Base-by-base conservation (phyloP, 2,888 invertebrate genomes). In the Orthosia gracilis region DNA sequence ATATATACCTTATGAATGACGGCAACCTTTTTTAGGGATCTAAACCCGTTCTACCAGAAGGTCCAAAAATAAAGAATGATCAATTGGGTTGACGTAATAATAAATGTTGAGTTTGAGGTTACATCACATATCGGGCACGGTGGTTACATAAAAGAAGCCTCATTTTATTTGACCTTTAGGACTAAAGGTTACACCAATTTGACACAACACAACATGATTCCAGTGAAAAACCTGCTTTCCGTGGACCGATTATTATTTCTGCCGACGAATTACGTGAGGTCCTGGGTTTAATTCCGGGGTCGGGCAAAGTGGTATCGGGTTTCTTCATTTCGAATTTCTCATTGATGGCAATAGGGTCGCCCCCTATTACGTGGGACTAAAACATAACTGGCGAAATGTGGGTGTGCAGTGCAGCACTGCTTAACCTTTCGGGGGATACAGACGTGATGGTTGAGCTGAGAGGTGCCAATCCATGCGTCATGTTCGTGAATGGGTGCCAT, bases 151-250 rank as follows among this genome's bases (percentile, higher is more conserved):
- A 65, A 50, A 40, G 23, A 64, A 65, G 40, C 18, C 17, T 31
- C 23, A 40, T 15, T 15, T 5, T 2, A 21, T 15, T 50, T 45
- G 21, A 45, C 76, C 68, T 68, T 74, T 47, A 50, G 5, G 12
- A 58, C 45, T 61, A 76, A 75, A 77, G 77, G 57, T 76, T 68
- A 76, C n/a, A 31, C 2, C 50, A 47, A 66, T 58, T n/a, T 50
- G 57, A 18, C 21, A 21, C 23, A 49, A 26, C 18, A 75, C 23
- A 40, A 26, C 31, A n/a, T 50, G n/a, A 18, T 49, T 21, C 5
- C 21, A 47, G 50, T n/a, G 13, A 58, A 50, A 40, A 17, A 7
- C 59, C 26, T 9, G 21, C 15, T 67, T 76, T 45, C 21, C 1
- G 9, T 17, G 15, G 3, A 18, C 9, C 12, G 55, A 55, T 17